Evolutionary conservation across 2,113 vertebrate genomes (phyloP), one percentile per base, ranked within the genome.

Genomic region (Pangasianodon hypophthalmus): DNA sequence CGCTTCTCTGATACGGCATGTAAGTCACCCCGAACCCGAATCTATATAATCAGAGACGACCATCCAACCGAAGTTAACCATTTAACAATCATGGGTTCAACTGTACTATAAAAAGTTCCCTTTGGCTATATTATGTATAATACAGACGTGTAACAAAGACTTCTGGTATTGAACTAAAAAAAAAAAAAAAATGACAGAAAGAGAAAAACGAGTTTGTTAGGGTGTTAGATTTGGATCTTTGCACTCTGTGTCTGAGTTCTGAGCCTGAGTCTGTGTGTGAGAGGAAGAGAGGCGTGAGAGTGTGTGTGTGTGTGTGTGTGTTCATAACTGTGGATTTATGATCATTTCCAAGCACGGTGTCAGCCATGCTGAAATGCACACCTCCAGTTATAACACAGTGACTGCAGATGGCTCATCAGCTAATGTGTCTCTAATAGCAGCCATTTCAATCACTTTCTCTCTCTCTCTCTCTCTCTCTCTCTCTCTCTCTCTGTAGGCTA

Each of bases 1-100:
- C 19, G 98, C 98, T 93, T 99, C 98, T 67, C 98, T 99, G 93
- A 99, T 99, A 96, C 97, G 98, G 91, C 98, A 99, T 96, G 98
- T 99, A 94, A 97, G 97, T 92, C 13, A 26, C 54, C 54, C 41
- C 50, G 16, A 52, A 16, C 77, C 48, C 1, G 11, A 6, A 26
- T 14, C 18, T 48, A 6, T 75, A 44, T 44, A 46, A 26, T 48
- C 21, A 48, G 21, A 77, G 21, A 13, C 73, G 26, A 24, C 48
- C 14, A 18, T 29, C 46, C 14, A 18, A 6, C 46, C 21, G 1
- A 4, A 46, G 19, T 46, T 26, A 46, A 29, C 50, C 29, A 82
- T 54, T 82, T 9, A 24, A 58, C 16, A 82, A 9, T 81, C 79
- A 32, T 54, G 79, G 6, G 13, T 54, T 32, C 14, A 56, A 2